Base-by-base conservation (phyloP, 2,113 vertebrate genomes). In the Calcarius ornatus region DNA sequence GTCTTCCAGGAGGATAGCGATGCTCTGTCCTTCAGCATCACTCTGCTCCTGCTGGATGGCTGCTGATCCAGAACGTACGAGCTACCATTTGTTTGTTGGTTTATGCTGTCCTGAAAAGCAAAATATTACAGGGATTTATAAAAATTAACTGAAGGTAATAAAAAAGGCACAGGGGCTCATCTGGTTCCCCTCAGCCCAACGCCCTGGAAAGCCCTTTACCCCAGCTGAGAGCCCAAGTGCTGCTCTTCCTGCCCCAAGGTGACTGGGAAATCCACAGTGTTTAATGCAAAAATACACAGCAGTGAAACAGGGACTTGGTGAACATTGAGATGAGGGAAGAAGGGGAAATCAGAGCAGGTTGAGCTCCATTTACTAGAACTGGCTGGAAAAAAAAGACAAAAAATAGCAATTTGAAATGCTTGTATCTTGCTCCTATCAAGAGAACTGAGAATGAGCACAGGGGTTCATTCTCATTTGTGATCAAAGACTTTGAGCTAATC, bases 41-140 rank as follows among this genome's bases (percentile, higher is more conserved):
- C 5, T 23, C 21, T 57, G 68, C 47, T 57, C 42, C 81, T 47
- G 47, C 16, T 42, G 23, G 45, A 35, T 9, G 37, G 66, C n/a
- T 77, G 80, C 45, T 3, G 6, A 43, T 79, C 33, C 13, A 5
- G 15, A 84, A 63, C 0, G 0, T 30, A 30, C 0, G 0, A 71
- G 38, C 9, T 42, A 22, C 6, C 60, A 5, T 21, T 77, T 75
- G 27, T 84, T 92, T 72, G 45, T 38, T 92, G 23, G 42, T 57
- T 93, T 88, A 35, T 43, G 24, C 15, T n/a, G 14, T 57, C 63
- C 63, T 57, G n/a, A 59, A 69, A 87, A 57, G 11, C 37, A 50
- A 86, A 93, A 72, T 50, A 60, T 48, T 64, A 28, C 1, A 64
- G 30, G 40, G 54, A 71, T 61, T 66, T 63, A 70, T 40, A 59